Conservation (phyloP, 2,797 vertebrate genomes). For the Hemibagrus guttatus region DNA sequence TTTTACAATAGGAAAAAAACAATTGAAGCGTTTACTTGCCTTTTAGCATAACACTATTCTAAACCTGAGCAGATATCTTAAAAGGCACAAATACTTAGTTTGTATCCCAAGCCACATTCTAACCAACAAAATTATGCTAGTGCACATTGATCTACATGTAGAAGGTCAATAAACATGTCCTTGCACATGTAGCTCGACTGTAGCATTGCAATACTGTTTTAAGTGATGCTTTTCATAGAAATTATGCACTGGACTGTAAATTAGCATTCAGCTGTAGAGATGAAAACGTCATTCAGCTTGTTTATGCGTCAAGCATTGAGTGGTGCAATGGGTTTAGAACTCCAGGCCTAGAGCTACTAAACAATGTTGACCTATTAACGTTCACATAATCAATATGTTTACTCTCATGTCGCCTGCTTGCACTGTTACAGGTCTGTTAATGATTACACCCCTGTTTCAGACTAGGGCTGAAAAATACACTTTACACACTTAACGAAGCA, state of each 20-base stretch:
- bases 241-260: not conserved
- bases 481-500: not conserved
- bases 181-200: not conserved
- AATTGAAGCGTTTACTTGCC: no score
- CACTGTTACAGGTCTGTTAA: constrained; percentile 11
- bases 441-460: not conserved
- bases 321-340: not conserved
- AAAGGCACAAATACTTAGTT: not conserved
- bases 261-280: not conserved
- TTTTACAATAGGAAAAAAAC: no score
- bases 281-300: not conserved
- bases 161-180: no score
- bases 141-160: not conserved
- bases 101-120: not conserved
- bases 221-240: not conserved
- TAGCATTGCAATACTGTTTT: not conserved
- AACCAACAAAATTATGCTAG: not conserved
- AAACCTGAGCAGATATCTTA: not conserved
- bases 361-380: not conserved
- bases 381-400: not conserved
- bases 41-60: not conserved
- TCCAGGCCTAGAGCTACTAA: not conserved
- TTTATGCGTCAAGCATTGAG: not conserved
- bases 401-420: not conserved
- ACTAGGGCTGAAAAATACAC: not conserved